phyloP scores from a whole-genome alignment of 2,888 invertebrate species.

The Polydrusus tereticollis region DNA sequence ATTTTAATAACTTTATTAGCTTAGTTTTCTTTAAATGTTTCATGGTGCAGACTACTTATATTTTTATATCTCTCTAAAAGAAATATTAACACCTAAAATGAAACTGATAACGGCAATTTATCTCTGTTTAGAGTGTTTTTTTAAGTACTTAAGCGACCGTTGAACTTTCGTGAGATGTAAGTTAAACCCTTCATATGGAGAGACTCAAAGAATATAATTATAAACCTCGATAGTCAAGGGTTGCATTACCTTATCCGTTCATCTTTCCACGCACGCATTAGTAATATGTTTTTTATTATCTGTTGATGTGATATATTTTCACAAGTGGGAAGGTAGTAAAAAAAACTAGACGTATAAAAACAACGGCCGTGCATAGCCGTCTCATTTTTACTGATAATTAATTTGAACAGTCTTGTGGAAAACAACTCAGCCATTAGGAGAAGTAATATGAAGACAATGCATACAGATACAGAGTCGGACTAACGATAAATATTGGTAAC shows the following conservation, averaged over 20 bases:
- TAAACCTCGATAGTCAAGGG: conserved; percentile 5
- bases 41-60: too few species aligned
- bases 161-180: conserved; percentile 6
- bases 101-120: background rate
- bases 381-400: conserved; percentile 59
- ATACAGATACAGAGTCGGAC: conserved; percentile 42
- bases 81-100: background rate
- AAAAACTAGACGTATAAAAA: conserved; percentile 48
- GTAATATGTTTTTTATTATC: conserved; percentile 40
- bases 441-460: conserved; percentile 63
- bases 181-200: background rate
- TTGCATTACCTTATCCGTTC: conserved; percentile 37
- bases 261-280: conserved; percentile 30
- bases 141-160: conserved; percentile 25
- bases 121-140: background rate
- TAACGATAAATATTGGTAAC: background rate
- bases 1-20: too few species aligned
- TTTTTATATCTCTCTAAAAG: background rate
- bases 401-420: conserved; percentile 65
- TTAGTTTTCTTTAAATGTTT: too few species aligned
- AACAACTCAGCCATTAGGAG: conserved; percentile 66
- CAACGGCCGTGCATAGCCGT: conserved; percentile 39
- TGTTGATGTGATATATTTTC: conserved; percentile 47
- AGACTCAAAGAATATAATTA: conserved; percentile 10
- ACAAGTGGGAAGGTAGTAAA: conserved; percentile 47